A percentile compares a stretch with the other conserved stretches of the same genome.
These are phyloP conservation scores for Lota lota DNA, from an alignment of 2,113 vertebrate genomes.

Conservation along the genomic window DNA sequence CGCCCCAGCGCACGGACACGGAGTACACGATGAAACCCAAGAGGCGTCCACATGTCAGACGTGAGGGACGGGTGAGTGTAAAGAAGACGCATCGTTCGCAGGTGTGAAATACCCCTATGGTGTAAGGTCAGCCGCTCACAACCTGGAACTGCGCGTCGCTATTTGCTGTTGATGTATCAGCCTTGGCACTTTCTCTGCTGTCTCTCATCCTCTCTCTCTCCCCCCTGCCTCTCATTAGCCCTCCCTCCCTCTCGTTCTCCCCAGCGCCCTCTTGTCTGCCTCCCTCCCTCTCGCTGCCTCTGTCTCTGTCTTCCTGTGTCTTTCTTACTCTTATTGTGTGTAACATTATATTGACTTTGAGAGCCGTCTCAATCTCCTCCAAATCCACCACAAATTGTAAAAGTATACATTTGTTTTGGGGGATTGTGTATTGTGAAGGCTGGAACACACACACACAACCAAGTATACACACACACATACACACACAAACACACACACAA, in stretches of 20 bases:
- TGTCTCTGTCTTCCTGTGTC: not conserved
- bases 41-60: slow-evolving; percentile 22
- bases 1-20: slow-evolving; percentile 26
- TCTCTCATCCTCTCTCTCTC: not conserved
- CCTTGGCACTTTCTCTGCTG: too few species aligned
- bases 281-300: not conserved
- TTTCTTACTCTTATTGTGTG: slow-evolving; percentile 21
- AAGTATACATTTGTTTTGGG: too few species aligned
- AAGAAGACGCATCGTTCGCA: slow-evolving; percentile 5
- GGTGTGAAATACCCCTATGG: slow-evolving; percentile 7
- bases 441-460: slow-evolving; percentile 8
- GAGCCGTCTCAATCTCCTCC: too few species aligned
- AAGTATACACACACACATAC: slow-evolving; percentile 4
- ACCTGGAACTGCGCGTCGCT: not conserved
- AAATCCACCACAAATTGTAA: too few species aligned
- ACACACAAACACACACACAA: slow-evolving; percentile 6
- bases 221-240: not conserved
- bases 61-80: slow-evolving; percentile 5
- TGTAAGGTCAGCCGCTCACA: not conserved
- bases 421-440: too few species aligned
- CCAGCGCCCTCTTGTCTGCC: not conserved
- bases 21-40: slow-evolving; percentile 37
- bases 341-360: too few species aligned
- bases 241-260: not conserved
- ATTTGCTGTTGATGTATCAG: not conserved